Evolutionary conservation across 53 echinoderm and acorn worm genomes (phyloP).

Genomic region (Glandiceps talaboti): DNA sequence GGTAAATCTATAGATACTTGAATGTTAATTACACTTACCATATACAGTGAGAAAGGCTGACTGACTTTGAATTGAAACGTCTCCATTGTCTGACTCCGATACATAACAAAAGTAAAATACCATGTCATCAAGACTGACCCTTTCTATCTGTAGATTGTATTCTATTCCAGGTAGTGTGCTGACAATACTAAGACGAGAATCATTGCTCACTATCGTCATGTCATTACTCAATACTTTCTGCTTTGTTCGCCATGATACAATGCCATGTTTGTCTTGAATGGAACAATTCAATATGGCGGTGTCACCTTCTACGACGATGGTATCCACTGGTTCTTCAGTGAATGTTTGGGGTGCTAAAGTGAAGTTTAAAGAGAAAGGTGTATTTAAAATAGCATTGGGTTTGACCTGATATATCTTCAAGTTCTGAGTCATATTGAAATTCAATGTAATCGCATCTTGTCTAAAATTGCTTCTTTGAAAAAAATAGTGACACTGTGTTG

Average conservation of each 20-base stretch:
- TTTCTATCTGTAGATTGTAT: slow-evolving; percentile 46
- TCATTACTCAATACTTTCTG: slow-evolving; percentile 47
- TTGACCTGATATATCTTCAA: no score
- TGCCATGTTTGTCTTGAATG: slow-evolving; percentile 45
- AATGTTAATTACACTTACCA: no score
- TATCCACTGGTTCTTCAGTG: background rate
- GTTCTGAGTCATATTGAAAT: no score
- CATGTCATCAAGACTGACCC: slow-evolving; percentile 30
- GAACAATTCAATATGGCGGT: slow-evolving; percentile 35
- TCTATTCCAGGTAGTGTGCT: slow-evolving; percentile 33
- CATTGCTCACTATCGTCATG: slow-evolving; percentile 11
- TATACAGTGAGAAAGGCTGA: background rate
- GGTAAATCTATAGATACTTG: no score
- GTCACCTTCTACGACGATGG: slow-evolving; percentile 36
- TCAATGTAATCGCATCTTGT: no score
- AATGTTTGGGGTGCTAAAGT: background rate
- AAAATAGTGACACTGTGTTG: no score
- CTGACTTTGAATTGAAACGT: background rate
- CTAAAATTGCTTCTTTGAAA: no score
- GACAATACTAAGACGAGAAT: slow-evolving; percentile 34
- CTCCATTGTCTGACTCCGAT: slow-evolving; percentile 10
- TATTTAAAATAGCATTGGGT: no score
- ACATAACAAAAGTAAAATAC: slow-evolving; percentile 63
- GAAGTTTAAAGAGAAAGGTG: no score
- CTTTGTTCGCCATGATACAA: slow-evolving; percentile 52